Evolutionary conservation across 2,113 vertebrate genomes (phyloP).

Genomic region (Heteronetta atricapilla): DNA sequence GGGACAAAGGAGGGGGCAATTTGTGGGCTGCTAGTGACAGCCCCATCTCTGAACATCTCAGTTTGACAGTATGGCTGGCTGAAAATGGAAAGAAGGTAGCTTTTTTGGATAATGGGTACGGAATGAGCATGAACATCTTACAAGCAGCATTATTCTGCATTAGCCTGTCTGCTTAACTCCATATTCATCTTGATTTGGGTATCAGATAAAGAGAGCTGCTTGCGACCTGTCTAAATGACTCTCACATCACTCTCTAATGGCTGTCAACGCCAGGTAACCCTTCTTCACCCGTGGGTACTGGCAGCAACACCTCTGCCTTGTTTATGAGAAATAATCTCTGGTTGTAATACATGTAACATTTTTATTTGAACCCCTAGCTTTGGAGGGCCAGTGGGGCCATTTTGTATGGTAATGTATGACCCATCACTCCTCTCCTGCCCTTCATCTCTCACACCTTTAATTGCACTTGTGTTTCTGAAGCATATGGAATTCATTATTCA

Average conservation of each 20-base stretch:
- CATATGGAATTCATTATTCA: constrained; percentile 76
- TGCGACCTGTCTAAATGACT: not conserved
- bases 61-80: not conserved
- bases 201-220: not conserved
- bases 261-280: not conserved
- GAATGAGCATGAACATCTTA: not conserved
- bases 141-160: not conserved
- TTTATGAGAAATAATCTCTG: not conserved
- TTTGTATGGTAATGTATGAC: not conserved
- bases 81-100: not conserved
- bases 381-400: not conserved
- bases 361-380: not conserved
- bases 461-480: constrained; percentile 67
- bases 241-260: not conserved
- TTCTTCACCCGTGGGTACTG: not conserved
- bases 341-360: not conserved
- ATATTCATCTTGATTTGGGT: not conserved
- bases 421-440: not conserved
- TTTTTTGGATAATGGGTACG: not conserved
- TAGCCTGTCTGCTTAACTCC: not conserved
- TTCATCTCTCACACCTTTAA: constrained; percentile 67
- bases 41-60: not conserved
- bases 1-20: not conserved
- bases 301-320: not conserved
- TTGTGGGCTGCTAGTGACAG: not conserved